Conservation (phyloP, 2,113 vertebrate genomes). For the Pithys albifrons region DNA sequence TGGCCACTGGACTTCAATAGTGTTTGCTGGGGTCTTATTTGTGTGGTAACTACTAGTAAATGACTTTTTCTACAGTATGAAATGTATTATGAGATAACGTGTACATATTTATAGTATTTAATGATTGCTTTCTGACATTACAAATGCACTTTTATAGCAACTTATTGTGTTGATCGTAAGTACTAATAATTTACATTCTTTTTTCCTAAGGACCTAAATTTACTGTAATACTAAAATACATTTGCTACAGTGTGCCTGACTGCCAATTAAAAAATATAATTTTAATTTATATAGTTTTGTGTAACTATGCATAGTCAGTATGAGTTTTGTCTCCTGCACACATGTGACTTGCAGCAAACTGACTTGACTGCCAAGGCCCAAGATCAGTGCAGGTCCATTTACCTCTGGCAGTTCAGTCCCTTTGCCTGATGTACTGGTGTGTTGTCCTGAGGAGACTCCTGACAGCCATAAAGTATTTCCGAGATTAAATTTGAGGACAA, state of each 20-base stretch:
- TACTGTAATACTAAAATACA: neutral
- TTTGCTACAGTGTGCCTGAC: neutral
- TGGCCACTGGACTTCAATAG: neutral
- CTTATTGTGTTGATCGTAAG: neutral
- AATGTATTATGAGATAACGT: neutral
- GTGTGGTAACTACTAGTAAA: neutral
- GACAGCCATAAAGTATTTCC: neutral
- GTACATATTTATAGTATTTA: conserved; percentile 24
- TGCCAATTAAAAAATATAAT: neutral
- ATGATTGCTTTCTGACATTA: neutral
- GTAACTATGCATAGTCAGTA: neutral
- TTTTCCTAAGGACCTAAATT: neutral
- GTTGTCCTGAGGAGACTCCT: neutral
- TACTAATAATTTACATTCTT: neutral
- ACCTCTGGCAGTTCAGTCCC: neutral
- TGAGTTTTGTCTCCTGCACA: neutral
- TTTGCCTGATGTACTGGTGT: neutral
- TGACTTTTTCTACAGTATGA: neutral
- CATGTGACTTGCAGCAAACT: neutral
- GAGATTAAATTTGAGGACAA: neutral
- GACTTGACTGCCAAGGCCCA: neutral
- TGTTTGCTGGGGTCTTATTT: neutral
- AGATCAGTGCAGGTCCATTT: neutral
- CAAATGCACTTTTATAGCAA: neutral
- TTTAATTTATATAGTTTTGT: neutral